Evolutionary conservation across 2,113 vertebrate species (phyloP).

Genomic region (Pseudois nayaur): DNA sequence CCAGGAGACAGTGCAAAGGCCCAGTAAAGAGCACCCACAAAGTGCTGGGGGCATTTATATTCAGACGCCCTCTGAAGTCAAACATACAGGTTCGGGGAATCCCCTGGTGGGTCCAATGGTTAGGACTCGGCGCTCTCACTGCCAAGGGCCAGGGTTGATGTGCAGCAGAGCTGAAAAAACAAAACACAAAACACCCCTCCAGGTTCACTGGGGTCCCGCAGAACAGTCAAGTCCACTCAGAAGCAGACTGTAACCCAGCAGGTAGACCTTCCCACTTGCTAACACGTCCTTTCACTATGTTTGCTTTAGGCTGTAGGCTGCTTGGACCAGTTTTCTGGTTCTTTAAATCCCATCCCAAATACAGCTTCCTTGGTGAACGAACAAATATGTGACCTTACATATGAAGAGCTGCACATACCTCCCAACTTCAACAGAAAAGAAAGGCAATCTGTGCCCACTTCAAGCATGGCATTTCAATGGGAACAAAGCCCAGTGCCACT

Average conservation of each 20-base stretch:
- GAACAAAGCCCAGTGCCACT: not conserved
- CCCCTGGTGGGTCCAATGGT: not conserved
- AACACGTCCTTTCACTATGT: fast-evolving
- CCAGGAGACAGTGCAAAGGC: fast-evolving
- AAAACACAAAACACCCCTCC: not conserved
- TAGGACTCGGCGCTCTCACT: not conserved
- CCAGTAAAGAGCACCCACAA: not conserved
- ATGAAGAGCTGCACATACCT: not conserved
- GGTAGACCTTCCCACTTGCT: fast-evolving
- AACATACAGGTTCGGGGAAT: not conserved
- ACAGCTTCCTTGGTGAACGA: not conserved
- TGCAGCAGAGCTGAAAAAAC: not conserved
- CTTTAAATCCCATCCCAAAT: not conserved
- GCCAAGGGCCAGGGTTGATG: not conserved
- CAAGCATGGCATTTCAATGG: not conserved
- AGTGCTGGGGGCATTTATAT: not conserved
- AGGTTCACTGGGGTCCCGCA: not conserved
- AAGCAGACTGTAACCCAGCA: too few species aligned
- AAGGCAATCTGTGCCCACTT: not conserved
- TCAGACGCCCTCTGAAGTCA: not conserved
- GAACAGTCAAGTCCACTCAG: not conserved
- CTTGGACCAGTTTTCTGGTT: not conserved
- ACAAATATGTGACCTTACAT: not conserved
- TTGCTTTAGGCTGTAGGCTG: not conserved
- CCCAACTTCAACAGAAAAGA: not conserved